phyloP scores from a whole-genome alignment of 2,113 vertebrate genomes.

The Hydrochoerus hydrochaeris region DNA sequence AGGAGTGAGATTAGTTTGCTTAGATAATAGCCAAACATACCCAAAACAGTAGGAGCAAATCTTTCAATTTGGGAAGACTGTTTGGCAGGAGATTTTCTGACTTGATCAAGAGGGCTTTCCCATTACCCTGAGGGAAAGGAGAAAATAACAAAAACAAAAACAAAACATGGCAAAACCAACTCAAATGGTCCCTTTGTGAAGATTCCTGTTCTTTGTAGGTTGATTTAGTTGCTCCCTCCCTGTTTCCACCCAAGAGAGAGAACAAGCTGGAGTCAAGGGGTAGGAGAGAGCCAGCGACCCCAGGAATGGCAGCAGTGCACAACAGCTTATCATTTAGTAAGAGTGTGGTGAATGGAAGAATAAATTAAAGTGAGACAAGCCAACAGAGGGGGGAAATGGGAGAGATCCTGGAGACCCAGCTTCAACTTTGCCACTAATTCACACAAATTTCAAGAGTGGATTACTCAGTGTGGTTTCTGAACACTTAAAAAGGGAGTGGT shows the following conservation, averaged over 20 bases:
- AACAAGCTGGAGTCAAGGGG: neutral
- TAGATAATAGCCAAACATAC: neutral
- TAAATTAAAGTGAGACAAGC: neutral
- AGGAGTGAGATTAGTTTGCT: slow-evolving; percentile 43
- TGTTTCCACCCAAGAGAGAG: neutral
- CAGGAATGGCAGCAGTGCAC: neutral
- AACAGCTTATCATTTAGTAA: neutral
- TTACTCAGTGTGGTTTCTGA: neutral
- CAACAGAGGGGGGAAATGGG: neutral
- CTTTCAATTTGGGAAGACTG: slow-evolving; percentile 40
- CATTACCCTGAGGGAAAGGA: neutral
- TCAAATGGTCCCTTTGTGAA: neutral
- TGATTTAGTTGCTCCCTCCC: neutral
- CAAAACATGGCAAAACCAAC: neutral
- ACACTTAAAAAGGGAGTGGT: neutral
- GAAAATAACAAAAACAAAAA: neutral
- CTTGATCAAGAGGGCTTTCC: neutral
- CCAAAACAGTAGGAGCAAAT: neutral
- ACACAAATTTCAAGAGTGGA: neutral
- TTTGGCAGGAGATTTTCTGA: slow-evolving; percentile 51
- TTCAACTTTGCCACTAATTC: neutral
- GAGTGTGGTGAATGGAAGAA: neutral
- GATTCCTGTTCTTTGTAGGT: neutral
- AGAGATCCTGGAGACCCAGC: neutral
- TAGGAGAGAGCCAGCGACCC: neutral